A percentile compares a stretch with the other conserved stretches of the same genome.
phyloP scores from a whole-genome alignment of 1,140 invertebrate species.

The Heliothis virescens region DNA sequence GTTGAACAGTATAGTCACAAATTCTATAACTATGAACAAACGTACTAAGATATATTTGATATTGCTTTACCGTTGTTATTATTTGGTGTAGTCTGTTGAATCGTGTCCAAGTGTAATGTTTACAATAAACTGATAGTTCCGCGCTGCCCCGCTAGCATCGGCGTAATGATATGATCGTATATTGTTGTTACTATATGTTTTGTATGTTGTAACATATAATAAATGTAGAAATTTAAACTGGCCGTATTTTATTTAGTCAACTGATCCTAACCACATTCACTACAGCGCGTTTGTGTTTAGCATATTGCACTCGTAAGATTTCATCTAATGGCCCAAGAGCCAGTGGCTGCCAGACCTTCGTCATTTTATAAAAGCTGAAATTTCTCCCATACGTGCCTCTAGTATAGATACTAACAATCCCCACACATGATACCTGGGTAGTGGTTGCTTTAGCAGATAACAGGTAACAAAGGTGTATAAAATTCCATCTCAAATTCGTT shows the following conservation, averaged over 20 bases:
- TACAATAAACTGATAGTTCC: slow-evolving; percentile 1
- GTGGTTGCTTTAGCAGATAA: too few relatives aligned
- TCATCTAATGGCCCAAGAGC: too few relatives aligned
- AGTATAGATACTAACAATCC: too few relatives aligned
- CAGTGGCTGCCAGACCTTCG: too few relatives aligned
- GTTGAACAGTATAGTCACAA: slow-evolving; percentile 10
- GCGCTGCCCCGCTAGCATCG: background rate
- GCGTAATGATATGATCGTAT: slow-evolving; percentile 39
- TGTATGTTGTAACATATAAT: slow-evolving; percentile 67
- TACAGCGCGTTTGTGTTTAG: too few relatives aligned
- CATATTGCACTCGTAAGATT: too few relatives aligned
- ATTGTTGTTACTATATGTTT: slow-evolving; percentile 67
- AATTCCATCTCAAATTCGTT: too few relatives aligned
- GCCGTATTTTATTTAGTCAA: slow-evolving; percentile 11
- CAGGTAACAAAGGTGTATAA: too few relatives aligned
- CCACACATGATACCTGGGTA: too few relatives aligned
- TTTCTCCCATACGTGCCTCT: too few relatives aligned
- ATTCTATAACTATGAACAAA: slow-evolving; percentile 3
- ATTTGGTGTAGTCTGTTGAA: slow-evolving; percentile 28
- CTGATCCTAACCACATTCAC: background rate
- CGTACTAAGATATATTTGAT: slow-evolving; percentile 14
- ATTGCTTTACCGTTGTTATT: slow-evolving; percentile 26
- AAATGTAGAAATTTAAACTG: slow-evolving; percentile 58
- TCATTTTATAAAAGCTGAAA: too few relatives aligned
- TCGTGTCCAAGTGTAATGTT: slow-evolving; percentile 14